These are phyloP conservation scores for Parazoanthus darwini DNA, from an alignment of 92 coral and sea anemone genomes.

Conservation along the genomic window DNA sequence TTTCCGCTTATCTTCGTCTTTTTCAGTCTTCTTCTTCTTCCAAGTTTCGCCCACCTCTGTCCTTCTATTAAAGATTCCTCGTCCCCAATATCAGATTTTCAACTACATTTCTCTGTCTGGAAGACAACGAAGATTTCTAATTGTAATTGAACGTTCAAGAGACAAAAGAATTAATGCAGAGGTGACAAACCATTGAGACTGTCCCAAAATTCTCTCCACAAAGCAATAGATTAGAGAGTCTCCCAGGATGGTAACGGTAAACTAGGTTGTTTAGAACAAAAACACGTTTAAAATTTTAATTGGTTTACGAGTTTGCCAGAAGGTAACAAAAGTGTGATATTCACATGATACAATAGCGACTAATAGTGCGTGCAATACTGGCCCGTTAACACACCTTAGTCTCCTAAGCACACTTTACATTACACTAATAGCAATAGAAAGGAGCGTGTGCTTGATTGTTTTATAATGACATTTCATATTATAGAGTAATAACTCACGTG, in stretches of 20 bases:
- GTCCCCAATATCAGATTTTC: neutral
- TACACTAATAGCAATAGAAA: neutral
- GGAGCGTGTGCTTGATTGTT: neutral
- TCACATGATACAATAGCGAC: constrained; percentile 4
- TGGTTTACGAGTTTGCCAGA: constrained; percentile 23
- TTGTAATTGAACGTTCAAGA: neutral
- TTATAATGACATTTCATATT: constrained; percentile 25
- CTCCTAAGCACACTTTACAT: constrained; percentile 10
- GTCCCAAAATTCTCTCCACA: neutral
- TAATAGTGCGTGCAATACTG: constrained; percentile 10
- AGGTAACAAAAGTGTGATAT: constrained; percentile 9
- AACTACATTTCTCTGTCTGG: neutral
- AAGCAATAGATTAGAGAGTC: neutral
- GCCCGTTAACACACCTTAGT: constrained; percentile 15
- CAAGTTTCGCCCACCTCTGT: no score
- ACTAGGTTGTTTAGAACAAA: constrained; percentile 1
- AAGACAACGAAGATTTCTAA: neutral
- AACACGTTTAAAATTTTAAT: constrained; percentile 24
- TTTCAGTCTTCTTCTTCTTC: no score
- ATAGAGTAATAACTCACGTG: constrained; percentile 5
- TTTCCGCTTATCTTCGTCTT: no score
- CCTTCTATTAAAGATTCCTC: no score
- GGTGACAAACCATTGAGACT: neutral
- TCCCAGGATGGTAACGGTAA: constrained; percentile 20
- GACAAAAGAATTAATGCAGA: neutral